Base-by-base conservation (phyloP, 1,140 invertebrate genomes). In the Megalopta genalis region DNA sequence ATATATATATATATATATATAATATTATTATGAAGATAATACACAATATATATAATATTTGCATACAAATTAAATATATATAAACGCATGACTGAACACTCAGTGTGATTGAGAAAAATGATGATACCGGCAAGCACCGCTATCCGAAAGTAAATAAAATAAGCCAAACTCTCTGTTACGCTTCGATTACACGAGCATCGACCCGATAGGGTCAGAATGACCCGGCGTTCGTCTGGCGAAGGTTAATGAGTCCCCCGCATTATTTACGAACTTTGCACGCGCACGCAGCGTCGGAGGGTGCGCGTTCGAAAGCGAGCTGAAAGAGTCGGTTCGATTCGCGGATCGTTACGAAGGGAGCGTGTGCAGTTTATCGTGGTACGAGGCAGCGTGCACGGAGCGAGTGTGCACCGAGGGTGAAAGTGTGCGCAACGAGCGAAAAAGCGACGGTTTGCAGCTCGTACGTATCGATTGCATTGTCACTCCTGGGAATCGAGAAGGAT, bases 381-480 rank as follows among this genome's bases (percentile, higher is more conserved):
- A 37, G 42, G 16, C 32, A 32, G 32, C 32, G 32, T 2, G 32
- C 32, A 32, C 32, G 32, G 64, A 68, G 46, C 59, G 49, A 73
- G 54, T 10, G 42, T 46, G 65, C 37, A 60, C 37, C 12, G 16
- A 32, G 46, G 27, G 25, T 32, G n/a, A 69, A 62, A 62, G 14
- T 25, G 65, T 42, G 70, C 32, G 68, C 76, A 80, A 74, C 60
- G 54, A 49, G 37, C 21, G 62, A 78, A 83, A 84, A 84, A 80
- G 54, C 63, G 39, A 27, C 39, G 57, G 60, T 66, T 83, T 52
- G 54, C 54, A 18, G 74, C 23, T 39, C 64, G 82, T 77, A 37
- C 25, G 54, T 84, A 84, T 85, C 78, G 84, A 85, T 85, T 78
- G 78, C 83, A n/a, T 54, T 75, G 83, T 81, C 84, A 78, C 78